Evolutionary conservation across 2,888 invertebrate species (phyloP).

Genomic region (Cepaea hortensis): DNA sequence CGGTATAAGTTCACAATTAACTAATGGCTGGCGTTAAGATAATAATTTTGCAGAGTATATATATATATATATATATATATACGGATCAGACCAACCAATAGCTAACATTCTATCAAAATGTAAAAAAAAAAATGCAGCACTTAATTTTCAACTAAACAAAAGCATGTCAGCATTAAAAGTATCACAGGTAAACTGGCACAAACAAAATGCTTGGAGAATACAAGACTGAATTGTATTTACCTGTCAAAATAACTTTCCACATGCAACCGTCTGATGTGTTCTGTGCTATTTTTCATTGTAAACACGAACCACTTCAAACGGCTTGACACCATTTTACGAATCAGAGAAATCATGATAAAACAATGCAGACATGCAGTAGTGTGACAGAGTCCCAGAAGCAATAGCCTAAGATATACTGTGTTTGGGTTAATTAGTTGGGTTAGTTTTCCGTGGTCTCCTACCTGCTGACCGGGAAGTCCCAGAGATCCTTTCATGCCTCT

Average conservation of each 20-base stretch:
- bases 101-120: background rate
- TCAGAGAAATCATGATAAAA: background rate
- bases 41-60: background rate
- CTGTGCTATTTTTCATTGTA: too few species aligned
- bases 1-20: too few species aligned
- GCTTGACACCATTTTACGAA: background rate
- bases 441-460: constrained; percentile 43
- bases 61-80: background rate
- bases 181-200: too few species aligned
- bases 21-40: too few species aligned
- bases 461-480: constrained; percentile 77
- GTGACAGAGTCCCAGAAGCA: background rate
- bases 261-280: too few species aligned
- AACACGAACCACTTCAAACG: too few species aligned
- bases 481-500: constrained; percentile 78
- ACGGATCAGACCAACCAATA: background rate
- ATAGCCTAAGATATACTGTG: background rate
- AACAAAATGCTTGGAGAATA: too few species aligned
- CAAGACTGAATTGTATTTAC: too few species aligned
- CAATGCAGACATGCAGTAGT: constrained; percentile 20
- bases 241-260: too few species aligned
- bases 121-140: background rate
- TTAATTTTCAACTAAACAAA: too few species aligned
- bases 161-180: too few species aligned
- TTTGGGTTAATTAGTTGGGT: background rate